Conservation (phyloP, 2,888 invertebrate genomes). For the Cerastis leucographa region DNA sequence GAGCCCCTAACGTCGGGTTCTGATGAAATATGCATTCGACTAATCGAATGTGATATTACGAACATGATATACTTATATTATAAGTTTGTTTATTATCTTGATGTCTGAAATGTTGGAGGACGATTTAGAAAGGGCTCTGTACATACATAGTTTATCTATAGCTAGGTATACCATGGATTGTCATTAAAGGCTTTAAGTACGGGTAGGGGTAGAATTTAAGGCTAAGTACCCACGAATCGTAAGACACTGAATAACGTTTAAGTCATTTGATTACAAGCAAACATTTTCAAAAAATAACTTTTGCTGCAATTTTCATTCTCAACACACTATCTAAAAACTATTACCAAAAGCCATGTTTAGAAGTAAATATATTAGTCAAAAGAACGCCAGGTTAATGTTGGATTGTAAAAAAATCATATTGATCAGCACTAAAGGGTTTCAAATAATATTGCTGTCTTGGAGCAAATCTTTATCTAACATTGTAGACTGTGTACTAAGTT, state of each 20-base stretch:
- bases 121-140: conserved; percentile 6
- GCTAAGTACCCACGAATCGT: background rate
- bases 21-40: conserved; percentile 61
- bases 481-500: background rate
- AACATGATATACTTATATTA: conserved; percentile 1
- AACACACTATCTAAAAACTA: background rate
- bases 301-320: background rate
- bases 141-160: conserved; percentile 12
- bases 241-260: background rate
- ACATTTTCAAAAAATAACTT: background rate
- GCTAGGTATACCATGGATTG: conserved; percentile 1
- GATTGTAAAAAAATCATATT: background rate
- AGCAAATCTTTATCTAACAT: conserved; percentile 25
- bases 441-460: conserved; percentile 13
- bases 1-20: conserved; percentile 22
- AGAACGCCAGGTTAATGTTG: background rate
- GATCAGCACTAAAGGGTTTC: background rate
- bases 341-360: background rate
- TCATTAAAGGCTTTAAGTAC: conserved; percentile 15
- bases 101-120: conserved; percentile 14
- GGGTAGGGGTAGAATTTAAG: background rate
- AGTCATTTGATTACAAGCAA: background rate
- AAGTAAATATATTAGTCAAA: background rate
- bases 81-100: conserved; percentile 33
- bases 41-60: conserved; percentile 55